Percentiles rank a stretch among this genome's conserved stretches.
Evolutionary conservation across 2,888 invertebrate genomes (phyloP).

Genomic region (Dryobota labecula): DNA sequence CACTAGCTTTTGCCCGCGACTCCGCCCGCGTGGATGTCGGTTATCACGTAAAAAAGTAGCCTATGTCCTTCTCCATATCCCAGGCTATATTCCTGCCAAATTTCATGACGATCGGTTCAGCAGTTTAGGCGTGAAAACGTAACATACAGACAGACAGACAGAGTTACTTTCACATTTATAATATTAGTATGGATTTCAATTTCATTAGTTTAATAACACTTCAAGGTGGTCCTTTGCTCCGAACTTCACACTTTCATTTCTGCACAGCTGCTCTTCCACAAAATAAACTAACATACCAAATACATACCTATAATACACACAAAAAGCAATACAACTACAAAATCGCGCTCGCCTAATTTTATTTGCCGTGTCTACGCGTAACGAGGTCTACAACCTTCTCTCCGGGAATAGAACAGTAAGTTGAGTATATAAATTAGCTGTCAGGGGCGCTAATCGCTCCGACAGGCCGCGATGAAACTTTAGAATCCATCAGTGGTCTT

Average conservation of each 20-base stretch:
- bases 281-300: neutral
- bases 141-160: too few species aligned
- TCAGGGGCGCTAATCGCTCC: slow-evolving; percentile 89
- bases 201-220: neutral
- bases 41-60: too few species aligned
- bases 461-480: slow-evolving; percentile 90
- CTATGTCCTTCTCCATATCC: too few species aligned
- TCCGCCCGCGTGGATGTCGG: too few species aligned
- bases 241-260: neutral
- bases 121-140: too few species aligned
- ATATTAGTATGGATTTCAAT: too few species aligned
- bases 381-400: slow-evolving; percentile 75
- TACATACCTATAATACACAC: neutral
- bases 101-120: too few species aligned
- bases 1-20: too few species aligned
- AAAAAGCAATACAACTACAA: slow-evolving; percentile 14
- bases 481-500: slow-evolving; percentile 88
- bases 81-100: too few species aligned
- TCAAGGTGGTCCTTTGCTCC: slow-evolving; percentile 1
- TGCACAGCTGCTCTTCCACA: slow-evolving; percentile 1
- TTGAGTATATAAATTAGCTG: slow-evolving; percentile 91
- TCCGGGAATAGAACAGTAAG: slow-evolving; percentile 88
- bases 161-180: too few species aligned
- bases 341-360: slow-evolving; percentile 45
- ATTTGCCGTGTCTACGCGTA: slow-evolving; percentile 75